Conservation (phyloP, 2,888 invertebrate species). For the Acanthosoma haemorrhoidale region DNA sequence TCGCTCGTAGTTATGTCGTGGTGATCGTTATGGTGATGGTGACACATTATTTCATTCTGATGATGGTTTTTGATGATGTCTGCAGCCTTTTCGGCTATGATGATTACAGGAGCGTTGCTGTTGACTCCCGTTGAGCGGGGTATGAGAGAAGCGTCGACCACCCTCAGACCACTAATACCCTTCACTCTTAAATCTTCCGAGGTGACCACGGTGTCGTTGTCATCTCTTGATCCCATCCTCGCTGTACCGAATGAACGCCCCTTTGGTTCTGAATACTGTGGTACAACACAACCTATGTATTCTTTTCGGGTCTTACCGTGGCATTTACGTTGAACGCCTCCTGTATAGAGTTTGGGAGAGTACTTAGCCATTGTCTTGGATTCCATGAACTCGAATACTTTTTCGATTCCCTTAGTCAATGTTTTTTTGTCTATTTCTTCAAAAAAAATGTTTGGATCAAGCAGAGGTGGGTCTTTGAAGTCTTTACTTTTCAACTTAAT, state of each 20-base stretch:
- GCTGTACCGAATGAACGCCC: background rate
- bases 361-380: conserved; percentile 9
- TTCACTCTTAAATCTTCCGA: background rate
- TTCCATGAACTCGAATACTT: conserved; percentile 7
- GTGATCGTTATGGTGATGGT: background rate
- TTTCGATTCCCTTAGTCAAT: conserved; percentile 1
- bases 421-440: background rate
- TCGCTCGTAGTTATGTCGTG: too few relatives aligned
- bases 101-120: conserved; percentile 6
- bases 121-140: background rate
- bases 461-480: background rate
- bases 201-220: background rate
- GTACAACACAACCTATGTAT: background rate
- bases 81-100: conserved; percentile 12
- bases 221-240: background rate
- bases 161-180: background rate
- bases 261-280: background rate
- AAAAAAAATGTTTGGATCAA: background rate
- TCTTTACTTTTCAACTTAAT: background rate
- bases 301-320: background rate
- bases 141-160: conserved; percentile 16
- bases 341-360: background rate
- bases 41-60: background rate
- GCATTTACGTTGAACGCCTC: background rate
- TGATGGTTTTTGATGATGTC: background rate